Evolutionary conservation across 1,140 invertebrate species (phyloP).

Genomic region (Eumeta japonica): DNA sequence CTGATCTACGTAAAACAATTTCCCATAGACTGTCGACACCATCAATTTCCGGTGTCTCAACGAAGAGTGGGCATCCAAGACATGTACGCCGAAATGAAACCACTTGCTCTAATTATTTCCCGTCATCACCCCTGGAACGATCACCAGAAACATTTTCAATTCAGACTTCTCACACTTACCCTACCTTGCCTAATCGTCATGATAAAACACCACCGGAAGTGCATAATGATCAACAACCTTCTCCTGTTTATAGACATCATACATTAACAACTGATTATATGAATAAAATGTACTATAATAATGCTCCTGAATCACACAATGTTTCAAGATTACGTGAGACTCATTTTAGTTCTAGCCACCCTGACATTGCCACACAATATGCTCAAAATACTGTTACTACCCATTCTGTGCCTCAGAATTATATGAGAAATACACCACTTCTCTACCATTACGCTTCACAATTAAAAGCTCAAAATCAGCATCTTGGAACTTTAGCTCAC

Average conservation of each 20-base stretch:
- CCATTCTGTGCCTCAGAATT: constrained; percentile 26
- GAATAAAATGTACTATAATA: constrained; percentile 47
- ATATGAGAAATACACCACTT: constrained; percentile 34
- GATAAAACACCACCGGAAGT: constrained; percentile 27
- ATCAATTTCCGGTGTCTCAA: constrained; percentile 45
- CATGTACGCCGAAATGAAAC: constrained; percentile 40
- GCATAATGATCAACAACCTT: constrained; percentile 29
- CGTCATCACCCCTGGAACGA: constrained; percentile 43
- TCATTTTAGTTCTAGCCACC: constrained; percentile 55
- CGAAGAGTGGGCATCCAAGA: constrained; percentile 34
- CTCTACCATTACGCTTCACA: constrained; percentile 54
- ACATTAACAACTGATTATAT: constrained; percentile 49
- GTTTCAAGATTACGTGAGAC: constrained; percentile 46
- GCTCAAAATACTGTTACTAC: constrained; percentile 27
- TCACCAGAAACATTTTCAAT: constrained; percentile 45
- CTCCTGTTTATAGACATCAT: constrained; percentile 41
- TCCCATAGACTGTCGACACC: constrained; percentile 45
- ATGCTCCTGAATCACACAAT: constrained; percentile 34
- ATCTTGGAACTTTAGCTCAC: constrained; percentile 38
- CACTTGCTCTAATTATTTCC: constrained; percentile 46
- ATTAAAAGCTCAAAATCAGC: constrained; percentile 47
- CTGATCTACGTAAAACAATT: constrained; percentile 37
- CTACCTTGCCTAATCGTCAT: constrained; percentile 33
- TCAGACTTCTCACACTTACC: constrained; percentile 47
- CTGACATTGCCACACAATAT: constrained; percentile 49